Conservation (phyloP, 1,140 invertebrate genomes). For the Hesperophylax magnus region DNA sequence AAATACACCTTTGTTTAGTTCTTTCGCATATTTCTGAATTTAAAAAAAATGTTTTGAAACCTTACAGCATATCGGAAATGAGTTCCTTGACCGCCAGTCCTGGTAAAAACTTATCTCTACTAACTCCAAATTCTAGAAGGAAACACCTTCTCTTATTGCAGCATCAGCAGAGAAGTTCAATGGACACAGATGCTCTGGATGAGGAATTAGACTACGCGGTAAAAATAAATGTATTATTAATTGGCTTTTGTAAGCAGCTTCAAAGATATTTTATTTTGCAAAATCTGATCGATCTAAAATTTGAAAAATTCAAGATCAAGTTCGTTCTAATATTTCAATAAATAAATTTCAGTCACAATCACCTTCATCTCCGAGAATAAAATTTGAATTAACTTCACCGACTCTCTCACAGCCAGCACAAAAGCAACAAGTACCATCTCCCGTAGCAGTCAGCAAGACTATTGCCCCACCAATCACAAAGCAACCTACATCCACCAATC, state of each 20-base stretch:
- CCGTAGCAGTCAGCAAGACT: constrained; percentile 56
- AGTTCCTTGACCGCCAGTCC: constrained; percentile 71
- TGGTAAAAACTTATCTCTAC: constrained; percentile 70
- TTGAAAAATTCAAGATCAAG: neutral
- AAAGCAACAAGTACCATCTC: constrained; percentile 46
- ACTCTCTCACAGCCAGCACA: constrained; percentile 46
- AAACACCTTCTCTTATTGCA: constrained; percentile 83
- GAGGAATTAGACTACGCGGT: constrained; percentile 74
- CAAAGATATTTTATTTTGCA: no score
- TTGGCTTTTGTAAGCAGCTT: no score
- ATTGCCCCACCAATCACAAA: constrained; percentile 67
- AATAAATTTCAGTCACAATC: constrained; percentile 60
- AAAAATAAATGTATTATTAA: no score
- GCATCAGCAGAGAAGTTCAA: constrained; percentile 86
- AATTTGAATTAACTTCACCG: constrained; percentile 65
- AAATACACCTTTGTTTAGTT: neutral
- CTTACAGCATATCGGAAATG: constrained; percentile 71
- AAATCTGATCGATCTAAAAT: no score
- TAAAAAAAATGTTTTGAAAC: neutral
- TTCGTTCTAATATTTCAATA: no score
- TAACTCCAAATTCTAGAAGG: constrained; percentile 83
- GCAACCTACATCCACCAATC: constrained; percentile 66
- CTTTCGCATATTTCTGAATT: neutral
- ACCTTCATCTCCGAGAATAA: constrained; percentile 68
- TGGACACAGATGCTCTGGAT: constrained; percentile 86